Evolutionary conservation across 2,797 vertebrate genomes (phyloP), one percentile per base, ranked within the genome.

Genomic region (Danio choprae): DNA sequence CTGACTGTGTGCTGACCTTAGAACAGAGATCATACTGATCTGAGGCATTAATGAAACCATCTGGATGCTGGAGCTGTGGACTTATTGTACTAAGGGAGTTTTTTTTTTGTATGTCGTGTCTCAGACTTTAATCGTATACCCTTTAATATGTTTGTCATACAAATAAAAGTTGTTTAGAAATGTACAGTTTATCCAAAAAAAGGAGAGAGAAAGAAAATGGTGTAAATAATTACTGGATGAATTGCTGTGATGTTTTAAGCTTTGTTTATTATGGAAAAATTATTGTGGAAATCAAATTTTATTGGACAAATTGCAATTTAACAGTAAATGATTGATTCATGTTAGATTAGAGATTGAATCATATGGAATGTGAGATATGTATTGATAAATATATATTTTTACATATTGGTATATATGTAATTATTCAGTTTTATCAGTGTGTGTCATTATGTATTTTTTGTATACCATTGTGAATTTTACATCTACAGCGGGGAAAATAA

Each of bases 1-100:
- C 73, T 72, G 9, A 68, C 20, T 63, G 64, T 13, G 15, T 58
- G 48, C 48, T 74, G 81, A 83, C 78, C 63, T 74, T 70, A 44
- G 41, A 77, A 48, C 62, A 68, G 58, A 13, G 43, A 71, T 53
- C 10, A 3, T 11, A 50, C 5, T 51, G 20, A 29, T 44, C 59
- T n/a, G 40, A 64, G 48, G 71, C 10, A 22, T 53, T 58, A 15
- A 2, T 68, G 29, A 40, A 50, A 40, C 53, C 41, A 59, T 67
- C 29, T 67, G 40, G n/a, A 76, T 36, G 5, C 9, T 11, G 8
- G 9, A 58, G 62, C 38, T 11, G 29, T 2, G 1, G 18, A 36
- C 16, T 69, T 69, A 40, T 15, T 60, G 29, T 10, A 56, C 53
- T 56, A 22, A 22, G n/a, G 4, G 20, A 16, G 20, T 22, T 1